Base-by-base conservation (phyloP, 2,888 invertebrate genomes). In the Cosmorhoe ocellata region DNA sequence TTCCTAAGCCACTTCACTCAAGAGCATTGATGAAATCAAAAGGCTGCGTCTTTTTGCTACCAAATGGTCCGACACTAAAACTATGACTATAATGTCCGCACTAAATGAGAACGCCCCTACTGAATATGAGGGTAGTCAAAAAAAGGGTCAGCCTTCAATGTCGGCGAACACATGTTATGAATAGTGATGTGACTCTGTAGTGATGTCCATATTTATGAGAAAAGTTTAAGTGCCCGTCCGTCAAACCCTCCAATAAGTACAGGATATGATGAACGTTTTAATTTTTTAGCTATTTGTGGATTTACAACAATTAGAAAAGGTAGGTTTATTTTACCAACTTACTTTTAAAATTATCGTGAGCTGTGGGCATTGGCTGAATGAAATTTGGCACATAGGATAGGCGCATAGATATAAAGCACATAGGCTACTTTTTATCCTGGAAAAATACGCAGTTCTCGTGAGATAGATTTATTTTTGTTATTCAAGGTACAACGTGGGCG, bases 121-220 rank as follows among this genome's bases (percentile, higher is more conserved):
- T 59, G 62, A 59, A 62, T 62, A 62, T 59, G 58, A 61, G 58
- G 59, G 58, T 55, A 53, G 50, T 62, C 74, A 74, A 76, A 76
- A 53, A 79, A 79, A 75, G 75, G 76, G 71, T 73, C 72, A 58
- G 61, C 56, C 59, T 50, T 53, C 57, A 55, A 39, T 48, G 51
- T 45, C 43, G 53, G 27, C 56, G 54, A 64, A 66, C 76, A 73
- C 69, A 64, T 63, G 68, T 68, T 71, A 76, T 77, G 79, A 79
- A 78, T 75, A 69, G 69, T 67, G 63, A 68, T 71, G 69, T 59
- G 61, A 59, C 61, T 65, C 42, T 36, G 48, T 40, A 39, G 42
- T 58, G 66, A 67, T 65, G 75, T 71, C 72, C 71, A 76, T 76
- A 76, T 78, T 76, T 79, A 78, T 77, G 69, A 69, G 69, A 55